Evolutionary conservation across 2,113 vertebrate genomes (phyloP).

Genomic region (Sinocyclocheilus rhinocerous): DNA sequence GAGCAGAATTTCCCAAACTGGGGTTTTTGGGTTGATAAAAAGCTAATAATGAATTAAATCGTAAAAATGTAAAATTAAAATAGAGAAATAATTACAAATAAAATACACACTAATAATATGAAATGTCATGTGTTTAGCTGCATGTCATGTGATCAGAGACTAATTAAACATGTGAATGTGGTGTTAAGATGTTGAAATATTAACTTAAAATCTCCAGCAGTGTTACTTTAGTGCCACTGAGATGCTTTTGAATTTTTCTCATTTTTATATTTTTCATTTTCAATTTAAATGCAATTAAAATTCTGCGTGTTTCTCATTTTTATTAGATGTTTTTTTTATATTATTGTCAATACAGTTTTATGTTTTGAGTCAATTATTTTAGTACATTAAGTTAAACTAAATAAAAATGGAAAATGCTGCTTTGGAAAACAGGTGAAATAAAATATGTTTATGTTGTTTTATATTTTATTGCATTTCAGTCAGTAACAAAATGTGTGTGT

Average conservation of each 20-base stretch:
- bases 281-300: not conserved
- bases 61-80: not conserved
- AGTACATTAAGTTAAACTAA: not conserved
- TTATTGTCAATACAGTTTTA: no score
- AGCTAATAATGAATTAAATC: no score
- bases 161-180: not conserved
- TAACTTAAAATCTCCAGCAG: not conserved
- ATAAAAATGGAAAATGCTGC: not conserved
- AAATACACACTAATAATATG: no score
- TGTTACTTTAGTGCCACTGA: not conserved
- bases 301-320: not conserved
- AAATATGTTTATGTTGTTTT: not conserved
- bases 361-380: not conserved
- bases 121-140: not conserved
- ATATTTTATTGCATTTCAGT: not conserved
- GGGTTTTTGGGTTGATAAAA: no score
- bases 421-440: not conserved
- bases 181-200: not conserved
- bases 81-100: no score
- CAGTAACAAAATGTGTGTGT: not conserved
- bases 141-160: not conserved
- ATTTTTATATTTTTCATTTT: not conserved
- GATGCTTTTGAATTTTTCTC: not conserved
- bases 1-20: no score
- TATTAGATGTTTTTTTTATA: no score